These are phyloP conservation scores for Reinhardtius hippoglossoides DNA, from an alignment of 2,113 vertebrate genomes.

Conservation along the genomic window DNA sequence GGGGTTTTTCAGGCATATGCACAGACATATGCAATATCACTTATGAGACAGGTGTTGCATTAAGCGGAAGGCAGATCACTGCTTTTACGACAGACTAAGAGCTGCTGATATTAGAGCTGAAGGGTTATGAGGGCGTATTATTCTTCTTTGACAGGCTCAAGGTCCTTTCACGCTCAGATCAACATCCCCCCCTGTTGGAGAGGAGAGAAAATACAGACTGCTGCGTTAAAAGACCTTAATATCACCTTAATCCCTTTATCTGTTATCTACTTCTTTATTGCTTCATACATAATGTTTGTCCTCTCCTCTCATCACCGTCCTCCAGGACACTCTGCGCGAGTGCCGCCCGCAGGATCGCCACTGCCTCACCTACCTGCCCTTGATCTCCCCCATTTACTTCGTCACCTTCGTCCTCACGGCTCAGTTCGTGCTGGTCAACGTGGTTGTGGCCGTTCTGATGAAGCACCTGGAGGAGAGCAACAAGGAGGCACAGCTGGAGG, in stretches of 20 bases:
- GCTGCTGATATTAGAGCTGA: constrained; percentile 56
- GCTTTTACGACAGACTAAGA: constrained; percentile 65
- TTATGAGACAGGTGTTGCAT: constrained; percentile 37
- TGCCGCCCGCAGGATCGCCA: constrained; percentile 90
- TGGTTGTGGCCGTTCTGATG: constrained; percentile 98
- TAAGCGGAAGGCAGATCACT: constrained; percentile 50
- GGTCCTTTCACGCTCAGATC: constrained; percentile 35
- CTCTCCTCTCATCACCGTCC: neutral
- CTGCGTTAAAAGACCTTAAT: neutral
- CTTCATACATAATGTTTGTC: constrained; percentile 6
- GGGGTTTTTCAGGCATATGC: constrained; percentile 5
- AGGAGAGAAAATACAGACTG: constrained; percentile 14
- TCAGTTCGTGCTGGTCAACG: constrained; percentile 97
- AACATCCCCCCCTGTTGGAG: constrained; percentile 67
- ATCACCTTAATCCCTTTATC: constrained; percentile 23
- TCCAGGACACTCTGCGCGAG: constrained; percentile 93
- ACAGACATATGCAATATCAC: neutral
- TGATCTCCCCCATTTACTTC: constrained; percentile 96
- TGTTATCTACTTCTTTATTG: constrained; percentile 4
- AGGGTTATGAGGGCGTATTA: constrained; percentile 38
- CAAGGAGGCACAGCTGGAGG: constrained; percentile 95
- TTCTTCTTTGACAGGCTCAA: constrained; percentile 52
- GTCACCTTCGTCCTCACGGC: constrained; percentile 98
- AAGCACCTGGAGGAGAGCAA: constrained; percentile 99
- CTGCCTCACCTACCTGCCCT: constrained; percentile 93